Percentiles rank a stretch among this genome's conserved stretches.
phyloP scores from a whole-genome alignment of 2,797 vertebrate species.

The Zalophus californianus region DNA sequence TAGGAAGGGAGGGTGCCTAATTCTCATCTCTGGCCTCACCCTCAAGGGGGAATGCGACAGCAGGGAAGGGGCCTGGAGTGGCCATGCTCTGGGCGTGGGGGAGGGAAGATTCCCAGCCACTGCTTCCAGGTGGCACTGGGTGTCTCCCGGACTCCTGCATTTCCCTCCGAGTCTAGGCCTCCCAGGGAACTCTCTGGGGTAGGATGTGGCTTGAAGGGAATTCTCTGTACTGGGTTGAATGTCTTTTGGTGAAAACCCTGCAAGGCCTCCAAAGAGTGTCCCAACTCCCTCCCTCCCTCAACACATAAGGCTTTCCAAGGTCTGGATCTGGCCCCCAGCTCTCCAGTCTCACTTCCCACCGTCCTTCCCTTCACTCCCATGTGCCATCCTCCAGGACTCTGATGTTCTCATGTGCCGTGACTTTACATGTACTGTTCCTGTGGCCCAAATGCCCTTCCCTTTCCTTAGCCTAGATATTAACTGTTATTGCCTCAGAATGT shows the following conservation, averaged over 20 bases:
- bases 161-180: not conserved
- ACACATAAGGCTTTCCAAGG: not conserved
- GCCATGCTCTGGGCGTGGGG: not conserved
- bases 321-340: not conserved
- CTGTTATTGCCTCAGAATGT: not conserved
- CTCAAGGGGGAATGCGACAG: not conserved
- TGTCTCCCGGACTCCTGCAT: not conserved
- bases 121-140: constrained; percentile 17
- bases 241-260: not conserved
- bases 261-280: not conserved
- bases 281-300: not conserved
- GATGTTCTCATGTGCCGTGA: not conserved
- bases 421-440: not conserved
- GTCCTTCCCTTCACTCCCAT: not conserved
- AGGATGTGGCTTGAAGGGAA: constrained; percentile 20
- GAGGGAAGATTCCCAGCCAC: not conserved
- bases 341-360: not conserved
- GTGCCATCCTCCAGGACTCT: not conserved
- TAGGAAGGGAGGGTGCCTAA: not conserved
- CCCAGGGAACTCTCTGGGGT: not conserved
- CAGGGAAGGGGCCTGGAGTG: not conserved
- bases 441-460: not conserved
- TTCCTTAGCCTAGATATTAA: not conserved
- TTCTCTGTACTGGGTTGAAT: not conserved
- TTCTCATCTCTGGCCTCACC: constrained; percentile 35